Conservation (phyloP, 2,113 vertebrate genomes). For the Callaeas wilsoni region DNA sequence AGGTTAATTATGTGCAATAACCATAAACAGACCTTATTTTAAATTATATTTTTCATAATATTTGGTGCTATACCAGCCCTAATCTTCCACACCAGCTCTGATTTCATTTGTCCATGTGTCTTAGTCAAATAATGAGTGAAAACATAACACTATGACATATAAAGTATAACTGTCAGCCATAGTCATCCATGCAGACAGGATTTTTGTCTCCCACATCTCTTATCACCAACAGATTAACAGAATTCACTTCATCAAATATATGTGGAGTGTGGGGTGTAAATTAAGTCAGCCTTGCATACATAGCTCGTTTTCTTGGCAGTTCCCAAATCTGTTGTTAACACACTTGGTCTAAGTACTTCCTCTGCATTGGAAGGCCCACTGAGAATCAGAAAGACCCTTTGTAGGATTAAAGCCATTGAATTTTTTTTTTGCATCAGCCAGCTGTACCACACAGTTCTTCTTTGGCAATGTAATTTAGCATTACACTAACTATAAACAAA, state of each 20-base stretch:
- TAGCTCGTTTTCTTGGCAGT: neutral
- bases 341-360: neutral
- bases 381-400: neutral
- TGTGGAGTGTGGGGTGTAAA: neutral
- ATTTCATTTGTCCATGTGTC: neutral
- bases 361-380: neutral
- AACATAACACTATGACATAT: neutral
- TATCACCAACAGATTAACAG: neutral
- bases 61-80: neutral
- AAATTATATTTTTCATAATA: neutral
- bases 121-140: neutral
- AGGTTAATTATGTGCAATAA: neutral
- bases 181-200: rapidly evolving
- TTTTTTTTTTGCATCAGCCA: neutral
- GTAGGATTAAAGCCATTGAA: neutral
- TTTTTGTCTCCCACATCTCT: neutral
- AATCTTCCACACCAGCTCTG: neutral
- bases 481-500: neutral
- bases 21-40: neutral
- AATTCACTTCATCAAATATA: neutral
- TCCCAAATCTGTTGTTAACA: neutral
- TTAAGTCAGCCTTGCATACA: neutral
- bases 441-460: neutral
- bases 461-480: neutral
- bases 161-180: neutral